These are phyloP conservation scores for Heterochromis multidens DNA, from an alignment of 2,113 vertebrate species.

Conservation along the genomic window DNA sequence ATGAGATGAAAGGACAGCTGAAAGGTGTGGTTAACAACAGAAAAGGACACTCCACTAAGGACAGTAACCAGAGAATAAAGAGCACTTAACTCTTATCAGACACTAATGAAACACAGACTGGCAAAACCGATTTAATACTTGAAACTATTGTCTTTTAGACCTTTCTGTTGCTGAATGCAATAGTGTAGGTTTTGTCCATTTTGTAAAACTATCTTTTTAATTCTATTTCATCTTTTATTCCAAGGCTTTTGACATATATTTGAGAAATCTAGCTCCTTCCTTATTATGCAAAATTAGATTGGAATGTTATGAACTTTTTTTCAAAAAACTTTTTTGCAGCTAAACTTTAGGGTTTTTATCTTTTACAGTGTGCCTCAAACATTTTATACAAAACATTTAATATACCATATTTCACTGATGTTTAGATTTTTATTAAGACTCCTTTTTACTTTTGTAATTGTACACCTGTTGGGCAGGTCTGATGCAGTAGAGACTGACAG, in stretches of 20 bases:
- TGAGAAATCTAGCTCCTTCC: not conserved
- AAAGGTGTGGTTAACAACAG: constrained; percentile 58
- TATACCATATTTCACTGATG: not conserved
- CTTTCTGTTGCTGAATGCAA: not conserved
- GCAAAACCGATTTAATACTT: not conserved
- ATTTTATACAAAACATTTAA: not conserved
- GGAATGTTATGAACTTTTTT: not conserved
- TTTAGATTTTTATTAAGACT: not conserved
- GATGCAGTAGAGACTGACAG: not conserved
- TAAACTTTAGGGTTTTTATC: too few species aligned
- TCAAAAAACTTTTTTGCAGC: too few species aligned
- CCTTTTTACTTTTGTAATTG: not conserved
- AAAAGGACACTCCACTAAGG: constrained; percentile 40
- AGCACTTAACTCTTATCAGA: constrained; percentile 52
- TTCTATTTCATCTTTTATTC: not conserved
- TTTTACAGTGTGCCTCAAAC: not conserved
- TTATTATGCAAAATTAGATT: accelerated
- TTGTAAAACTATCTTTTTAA: not conserved
- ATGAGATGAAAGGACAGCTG: constrained; percentile 56
- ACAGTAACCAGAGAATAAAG: constrained; percentile 42
- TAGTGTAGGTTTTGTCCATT: not conserved
- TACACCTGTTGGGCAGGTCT: not conserved
- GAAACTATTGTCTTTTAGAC: accelerated
- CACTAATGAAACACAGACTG: constrained; percentile 27
- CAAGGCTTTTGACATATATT: not conserved